These are phyloP conservation scores for Muntiacus reevesi DNA, from an alignment of 2,113 vertebrate genomes.

Conservation along the genomic window DNA sequence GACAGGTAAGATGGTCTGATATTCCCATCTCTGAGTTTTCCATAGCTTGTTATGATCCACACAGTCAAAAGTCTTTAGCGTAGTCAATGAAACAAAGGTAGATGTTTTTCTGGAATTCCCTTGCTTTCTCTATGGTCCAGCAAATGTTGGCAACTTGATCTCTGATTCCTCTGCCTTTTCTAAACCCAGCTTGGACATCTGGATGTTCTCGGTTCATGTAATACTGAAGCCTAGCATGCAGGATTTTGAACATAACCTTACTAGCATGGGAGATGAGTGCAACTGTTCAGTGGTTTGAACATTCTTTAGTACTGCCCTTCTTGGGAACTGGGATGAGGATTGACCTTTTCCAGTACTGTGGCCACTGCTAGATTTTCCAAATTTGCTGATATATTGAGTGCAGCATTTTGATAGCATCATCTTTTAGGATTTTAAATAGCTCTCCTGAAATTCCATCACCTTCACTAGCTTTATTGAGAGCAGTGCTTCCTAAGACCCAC, in stretches of 20 bases:
- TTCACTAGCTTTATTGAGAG: neutral
- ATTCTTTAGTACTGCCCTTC: neutral
- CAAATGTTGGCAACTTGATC: neutral
- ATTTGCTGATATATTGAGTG: neutral
- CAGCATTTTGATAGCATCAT: neutral
- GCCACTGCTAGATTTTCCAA: neutral
- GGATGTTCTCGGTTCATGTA: neutral
- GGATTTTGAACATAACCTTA: neutral
- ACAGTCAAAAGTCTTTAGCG: neutral
- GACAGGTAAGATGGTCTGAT: neutral
- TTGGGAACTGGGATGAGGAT: neutral
- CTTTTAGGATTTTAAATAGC: neutral
- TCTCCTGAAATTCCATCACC: neutral
- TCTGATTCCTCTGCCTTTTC: neutral
- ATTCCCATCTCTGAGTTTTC: neutral
- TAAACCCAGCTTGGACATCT: neutral
- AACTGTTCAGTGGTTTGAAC: neutral
- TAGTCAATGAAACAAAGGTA: neutral
- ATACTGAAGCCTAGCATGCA: neutral
- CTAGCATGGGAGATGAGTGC: neutral
- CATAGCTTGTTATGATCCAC: neutral
- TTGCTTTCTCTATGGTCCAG: neutral
- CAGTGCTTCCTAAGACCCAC: neutral
- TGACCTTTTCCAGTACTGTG: neutral
- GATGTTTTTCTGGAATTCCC: neutral